Conservation (phyloP, 1,140 invertebrate species). For the Octopus sinensis region DNA sequence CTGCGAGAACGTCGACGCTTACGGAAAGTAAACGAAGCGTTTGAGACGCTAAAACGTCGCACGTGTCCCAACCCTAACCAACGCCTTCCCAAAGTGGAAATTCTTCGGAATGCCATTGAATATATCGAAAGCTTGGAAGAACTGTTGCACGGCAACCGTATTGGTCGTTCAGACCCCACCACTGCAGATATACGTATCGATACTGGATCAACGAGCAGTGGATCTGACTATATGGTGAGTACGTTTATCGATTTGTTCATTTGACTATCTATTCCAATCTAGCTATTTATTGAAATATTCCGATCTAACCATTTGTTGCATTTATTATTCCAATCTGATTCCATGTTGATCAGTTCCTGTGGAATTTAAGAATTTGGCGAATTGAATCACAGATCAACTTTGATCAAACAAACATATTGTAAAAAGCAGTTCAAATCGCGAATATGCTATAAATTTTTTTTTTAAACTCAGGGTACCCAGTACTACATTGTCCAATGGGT, state of each 20-base stretch:
- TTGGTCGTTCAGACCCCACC: constrained; percentile 34
- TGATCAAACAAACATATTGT: too few species aligned
- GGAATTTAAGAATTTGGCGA: too few species aligned
- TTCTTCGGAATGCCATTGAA: constrained; percentile 92
- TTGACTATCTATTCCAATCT: not conserved
- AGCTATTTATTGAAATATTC: too few species aligned
- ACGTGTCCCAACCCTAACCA: constrained; percentile 94
- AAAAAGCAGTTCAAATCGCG: too few species aligned
- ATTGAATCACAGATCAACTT: too few species aligned
- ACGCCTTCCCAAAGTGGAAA: constrained; percentile 93
- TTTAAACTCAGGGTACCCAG: too few species aligned
- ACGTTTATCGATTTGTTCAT: not conserved
- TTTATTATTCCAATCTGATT: too few species aligned
- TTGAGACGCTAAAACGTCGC: constrained; percentile 86
- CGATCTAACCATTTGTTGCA: too few species aligned
- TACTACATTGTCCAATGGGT: too few species aligned
- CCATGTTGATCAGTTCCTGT: too few species aligned
- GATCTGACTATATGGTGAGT: constrained; percentile 51
- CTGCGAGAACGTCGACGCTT: constrained; percentile 86
- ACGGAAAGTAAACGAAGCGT: constrained; percentile 96
- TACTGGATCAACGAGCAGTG: constrained; percentile 45
- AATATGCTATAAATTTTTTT: too few species aligned
- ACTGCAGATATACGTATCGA: constrained; percentile 27
- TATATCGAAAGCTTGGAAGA: constrained; percentile 92
- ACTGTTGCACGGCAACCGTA: constrained; percentile 55